Conservation (phyloP, 1,140 invertebrate species). For the Plodia interpunctella region DNA sequence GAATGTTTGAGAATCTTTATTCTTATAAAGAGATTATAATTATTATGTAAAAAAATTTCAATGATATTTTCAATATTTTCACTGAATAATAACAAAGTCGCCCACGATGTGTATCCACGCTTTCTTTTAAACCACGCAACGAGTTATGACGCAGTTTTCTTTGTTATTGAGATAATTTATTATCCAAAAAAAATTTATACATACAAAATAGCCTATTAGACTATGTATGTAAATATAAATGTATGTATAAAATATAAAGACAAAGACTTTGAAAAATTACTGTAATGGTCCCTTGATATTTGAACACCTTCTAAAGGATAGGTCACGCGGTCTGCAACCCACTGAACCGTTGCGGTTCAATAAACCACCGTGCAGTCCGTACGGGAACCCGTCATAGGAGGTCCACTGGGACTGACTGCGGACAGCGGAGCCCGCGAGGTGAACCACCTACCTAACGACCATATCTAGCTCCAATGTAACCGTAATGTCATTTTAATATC, state of each 20-base stretch:
- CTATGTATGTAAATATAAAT: no score
- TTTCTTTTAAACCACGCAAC: no score
- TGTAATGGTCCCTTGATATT: neutral
- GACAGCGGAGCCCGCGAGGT: neutral
- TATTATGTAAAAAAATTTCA: no score
- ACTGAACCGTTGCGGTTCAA: neutral
- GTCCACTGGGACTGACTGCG: neutral
- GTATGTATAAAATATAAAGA: no score
- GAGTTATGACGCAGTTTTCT: no score
- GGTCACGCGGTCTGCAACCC: neutral
- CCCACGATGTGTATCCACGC: no score
- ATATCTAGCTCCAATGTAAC: neutral
- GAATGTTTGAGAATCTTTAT: no score
- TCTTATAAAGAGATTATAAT: no score
- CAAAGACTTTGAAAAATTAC: neutral
- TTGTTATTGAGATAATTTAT: neutral
- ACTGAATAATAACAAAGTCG: no score
- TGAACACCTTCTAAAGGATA: neutral
- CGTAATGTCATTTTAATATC: neutral
- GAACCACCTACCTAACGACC: neutral
- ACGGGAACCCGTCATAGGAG: neutral
- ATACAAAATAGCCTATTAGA: no score
- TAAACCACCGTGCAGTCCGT: slow-evolving; percentile 1
- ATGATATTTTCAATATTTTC: no score
- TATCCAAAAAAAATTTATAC: neutral